Base-by-base conservation (phyloP, 1,140 invertebrate genomes). In the Acromyrmex echinatior region DNA sequence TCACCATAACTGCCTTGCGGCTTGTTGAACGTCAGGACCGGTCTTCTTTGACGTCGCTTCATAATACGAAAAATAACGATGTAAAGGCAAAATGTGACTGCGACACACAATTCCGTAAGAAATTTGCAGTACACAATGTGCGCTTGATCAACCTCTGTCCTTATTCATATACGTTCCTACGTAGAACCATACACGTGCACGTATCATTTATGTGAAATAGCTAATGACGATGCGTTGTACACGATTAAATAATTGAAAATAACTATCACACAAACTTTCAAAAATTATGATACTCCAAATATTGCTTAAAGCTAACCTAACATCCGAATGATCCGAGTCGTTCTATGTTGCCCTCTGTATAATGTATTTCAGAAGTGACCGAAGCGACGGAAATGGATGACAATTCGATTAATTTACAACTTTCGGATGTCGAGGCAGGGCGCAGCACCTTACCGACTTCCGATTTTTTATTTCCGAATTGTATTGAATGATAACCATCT, bases 1-100 rank as follows among this genome's bases (percentile, higher is more conserved):
- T 91, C 91, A 25, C 89, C 89, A 0, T 90, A 93, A 63, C 92
- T 92, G 7, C 92, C 71, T 73, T 94, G 93, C 56, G 92, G 91
- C 0, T 93, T 93, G 86, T 94, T 94, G 39, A 94, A 86, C 76
- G 94, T 93, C 18, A 95, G 91, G 45, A 95, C 94, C 39, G 92
- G 92, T 66, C 92, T 94, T 66, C 94, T 92, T 53, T 94, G 94
- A 58, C 93, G 92, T 90, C 92, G 92, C 88, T 94, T 94, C 93
- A 94, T 94, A 90, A 91, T 91, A 91, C 7, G 63, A 80, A 78
- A 56, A 79, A 71, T 51, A 86, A 18, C 63, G 35, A 39, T 58
- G 31, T 58, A 16, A 63, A 51, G 45, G 1, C 56, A 70, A 80
- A 0, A 39, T n/a, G 39, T 51, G 14, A 51, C 12, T 16, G 31